Conservation (phyloP, 1,140 invertebrate species). For the Macrobrachium nipponense region DNA sequence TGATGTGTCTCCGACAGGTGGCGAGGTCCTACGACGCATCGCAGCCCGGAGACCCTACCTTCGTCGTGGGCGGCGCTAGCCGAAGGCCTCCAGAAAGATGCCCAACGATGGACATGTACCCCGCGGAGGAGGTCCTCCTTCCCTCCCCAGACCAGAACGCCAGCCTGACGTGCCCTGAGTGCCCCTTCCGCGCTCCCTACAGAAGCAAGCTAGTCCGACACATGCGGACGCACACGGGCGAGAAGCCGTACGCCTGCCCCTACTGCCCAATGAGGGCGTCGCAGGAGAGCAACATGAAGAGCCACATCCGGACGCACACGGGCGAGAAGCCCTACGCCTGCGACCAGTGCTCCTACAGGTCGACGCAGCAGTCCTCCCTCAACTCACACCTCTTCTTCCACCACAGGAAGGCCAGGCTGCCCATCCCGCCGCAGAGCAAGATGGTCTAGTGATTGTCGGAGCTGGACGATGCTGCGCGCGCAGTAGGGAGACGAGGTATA, state of each 20-base stretch:
- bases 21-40: too few species aligned
- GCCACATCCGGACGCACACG: constrained; percentile 24
- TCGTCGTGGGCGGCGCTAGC: too few species aligned
- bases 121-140: too few species aligned
- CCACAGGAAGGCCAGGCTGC: background rate
- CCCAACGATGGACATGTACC: too few species aligned
- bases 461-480: background rate
- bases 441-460: background rate
- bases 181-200: constrained; percentile 7
- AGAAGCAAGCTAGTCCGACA: constrained; percentile 5
- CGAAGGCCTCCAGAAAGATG: background rate
- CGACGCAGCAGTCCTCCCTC: background rate
- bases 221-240: constrained; percentile 25
- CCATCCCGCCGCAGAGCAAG: background rate
- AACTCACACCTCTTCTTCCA: background rate
- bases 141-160: too few species aligned
- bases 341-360: constrained; percentile 1
- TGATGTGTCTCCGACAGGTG: too few species aligned
- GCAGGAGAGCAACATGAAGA: constrained; percentile 18
- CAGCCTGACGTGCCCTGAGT: constrained; percentile 1
- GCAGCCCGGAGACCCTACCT: too few species aligned
- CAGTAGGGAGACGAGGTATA: too few species aligned
- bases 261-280: constrained; percentile 26
- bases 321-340: constrained; percentile 20
- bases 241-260: constrained; percentile 20